Conservation (phyloP, 1,140 invertebrate species). For the Littorina saxatilis region DNA sequence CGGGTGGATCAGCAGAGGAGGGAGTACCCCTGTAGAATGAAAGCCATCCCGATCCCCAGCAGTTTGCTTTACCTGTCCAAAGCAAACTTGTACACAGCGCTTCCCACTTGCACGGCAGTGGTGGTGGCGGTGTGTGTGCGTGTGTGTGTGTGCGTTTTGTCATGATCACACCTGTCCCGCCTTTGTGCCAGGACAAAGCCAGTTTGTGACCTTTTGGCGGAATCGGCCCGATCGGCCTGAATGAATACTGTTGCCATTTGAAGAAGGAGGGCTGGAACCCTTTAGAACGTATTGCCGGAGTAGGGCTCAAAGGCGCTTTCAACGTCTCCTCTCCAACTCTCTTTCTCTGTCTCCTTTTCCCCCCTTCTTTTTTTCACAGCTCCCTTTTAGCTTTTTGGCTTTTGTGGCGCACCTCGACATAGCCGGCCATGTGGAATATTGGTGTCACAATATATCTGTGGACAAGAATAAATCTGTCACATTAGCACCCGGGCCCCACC, state of each 20-base stretch:
- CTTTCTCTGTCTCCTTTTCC: not conserved
- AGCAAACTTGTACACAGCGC: conserved; percentile 5
- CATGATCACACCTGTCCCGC: conserved; percentile 37
- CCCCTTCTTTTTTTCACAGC: not conserved
- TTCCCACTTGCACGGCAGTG: not conserved
- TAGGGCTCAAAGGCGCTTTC: conserved; percentile 20
- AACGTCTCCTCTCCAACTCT: not conserved
- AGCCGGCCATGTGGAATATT: conserved; percentile 25
- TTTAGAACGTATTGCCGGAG: conserved; percentile 8
- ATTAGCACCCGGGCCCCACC: conserved; percentile 32
- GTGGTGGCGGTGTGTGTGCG: not conserved
- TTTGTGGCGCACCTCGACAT: conserved; percentile 16
- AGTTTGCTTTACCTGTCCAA: conserved; percentile 12
- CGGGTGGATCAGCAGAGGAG: conserved; percentile 21
- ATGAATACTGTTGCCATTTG: conserved; percentile 19
- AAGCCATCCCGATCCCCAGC: too few relatives aligned
- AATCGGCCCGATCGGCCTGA: not conserved
- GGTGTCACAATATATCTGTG: conserved; percentile 35
- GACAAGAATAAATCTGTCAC: conserved; percentile 43
- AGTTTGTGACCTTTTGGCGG: conserved; percentile 26
- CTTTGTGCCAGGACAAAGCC: conserved; percentile 31
- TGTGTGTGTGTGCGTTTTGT: conserved; percentile 13
- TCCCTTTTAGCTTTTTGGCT: not conserved
- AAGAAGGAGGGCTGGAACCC: conserved; percentile 9
- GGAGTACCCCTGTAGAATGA: too few relatives aligned